Conservation (phyloP, 2,113 vertebrate species). For the Nibea coibor region DNA sequence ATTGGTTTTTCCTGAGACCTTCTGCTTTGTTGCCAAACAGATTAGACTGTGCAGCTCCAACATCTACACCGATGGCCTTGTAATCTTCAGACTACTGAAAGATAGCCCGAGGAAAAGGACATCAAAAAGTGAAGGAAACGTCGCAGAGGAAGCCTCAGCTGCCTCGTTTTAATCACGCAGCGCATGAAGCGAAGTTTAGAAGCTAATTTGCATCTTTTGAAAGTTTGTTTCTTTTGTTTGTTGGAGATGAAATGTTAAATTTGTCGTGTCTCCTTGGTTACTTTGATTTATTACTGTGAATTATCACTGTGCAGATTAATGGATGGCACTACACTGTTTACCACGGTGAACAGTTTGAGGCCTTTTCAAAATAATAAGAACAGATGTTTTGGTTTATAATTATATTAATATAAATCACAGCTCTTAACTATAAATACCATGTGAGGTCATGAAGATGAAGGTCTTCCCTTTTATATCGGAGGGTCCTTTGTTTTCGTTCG, state of each 20-base stretch:
- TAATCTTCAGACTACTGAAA: constrained; percentile 34
- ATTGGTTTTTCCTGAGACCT: constrained; percentile 42
- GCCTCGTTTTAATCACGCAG: neutral
- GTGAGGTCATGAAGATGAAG: constrained; percentile 3
- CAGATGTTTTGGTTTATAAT: neutral
- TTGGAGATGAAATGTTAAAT: neutral
- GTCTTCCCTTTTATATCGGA: neutral
- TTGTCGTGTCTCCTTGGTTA: neutral
- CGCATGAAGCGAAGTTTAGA: neutral
- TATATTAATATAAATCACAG: neutral
- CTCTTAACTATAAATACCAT: neutral
- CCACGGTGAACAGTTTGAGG: neutral
- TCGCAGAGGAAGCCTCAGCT: neutral
- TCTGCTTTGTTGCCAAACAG: constrained; percentile 45
- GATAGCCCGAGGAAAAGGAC: constrained; percentile 7
- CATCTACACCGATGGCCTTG: constrained; percentile 19
- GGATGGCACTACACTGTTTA: neutral
- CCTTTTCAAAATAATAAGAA: neutral
- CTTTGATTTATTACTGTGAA: neutral
- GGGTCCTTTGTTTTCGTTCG: constrained; percentile 35
- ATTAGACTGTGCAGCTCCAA: constrained; percentile 14
- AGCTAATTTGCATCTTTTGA: neutral
- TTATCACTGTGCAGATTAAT: neutral
- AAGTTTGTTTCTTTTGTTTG: neutral
- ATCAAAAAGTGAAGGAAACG: neutral